Conservation (phyloP, 1,140 invertebrate genomes). For the Phymorhynchus buccinoides region DNA sequence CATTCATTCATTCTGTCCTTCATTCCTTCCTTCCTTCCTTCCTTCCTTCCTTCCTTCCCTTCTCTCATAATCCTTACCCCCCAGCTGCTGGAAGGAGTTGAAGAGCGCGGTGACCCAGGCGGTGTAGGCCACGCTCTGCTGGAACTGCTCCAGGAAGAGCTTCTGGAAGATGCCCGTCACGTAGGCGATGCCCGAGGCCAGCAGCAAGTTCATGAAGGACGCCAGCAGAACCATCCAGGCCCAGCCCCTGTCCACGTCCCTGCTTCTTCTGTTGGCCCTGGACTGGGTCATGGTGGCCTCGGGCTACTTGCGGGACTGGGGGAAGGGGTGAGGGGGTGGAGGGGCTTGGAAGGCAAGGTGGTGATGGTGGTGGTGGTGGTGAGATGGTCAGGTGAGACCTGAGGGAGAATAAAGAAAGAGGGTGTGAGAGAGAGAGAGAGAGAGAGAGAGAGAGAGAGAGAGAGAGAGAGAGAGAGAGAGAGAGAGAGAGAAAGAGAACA, state of each 20-base stretch:
- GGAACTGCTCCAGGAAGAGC: constrained; percentile 46
- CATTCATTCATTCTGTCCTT: neutral
- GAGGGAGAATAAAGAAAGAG: too few relatives aligned
- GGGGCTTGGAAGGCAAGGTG: too few relatives aligned
- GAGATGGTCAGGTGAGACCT: too few relatives aligned
- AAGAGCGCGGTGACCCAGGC: constrained; percentile 47
- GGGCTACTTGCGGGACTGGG: too few relatives aligned
- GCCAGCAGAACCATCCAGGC: constrained; percentile 42
- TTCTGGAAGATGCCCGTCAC: constrained; percentile 48
- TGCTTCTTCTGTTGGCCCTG: too few relatives aligned
- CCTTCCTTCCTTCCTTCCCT: neutral
- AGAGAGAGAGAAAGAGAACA: too few relatives aligned
- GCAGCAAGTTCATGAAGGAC: constrained; percentile 39
- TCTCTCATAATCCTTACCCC: constrained; percentile 30
- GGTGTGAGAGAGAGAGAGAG: too few relatives aligned
- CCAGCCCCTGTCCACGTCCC: constrained; percentile 44
- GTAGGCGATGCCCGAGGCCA: constrained; percentile 41
- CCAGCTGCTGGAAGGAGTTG: constrained; percentile 45
- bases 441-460: too few relatives aligned
- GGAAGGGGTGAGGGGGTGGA: too few relatives aligned
- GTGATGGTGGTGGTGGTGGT: too few relatives aligned
- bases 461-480: too few relatives aligned
- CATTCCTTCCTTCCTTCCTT: neutral
- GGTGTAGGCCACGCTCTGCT: constrained; percentile 41
- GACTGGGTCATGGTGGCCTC: too few relatives aligned